phyloP scores from a whole-genome alignment of 2,888 invertebrate genomes.

The Pardosa pseudoannulata region DNA sequence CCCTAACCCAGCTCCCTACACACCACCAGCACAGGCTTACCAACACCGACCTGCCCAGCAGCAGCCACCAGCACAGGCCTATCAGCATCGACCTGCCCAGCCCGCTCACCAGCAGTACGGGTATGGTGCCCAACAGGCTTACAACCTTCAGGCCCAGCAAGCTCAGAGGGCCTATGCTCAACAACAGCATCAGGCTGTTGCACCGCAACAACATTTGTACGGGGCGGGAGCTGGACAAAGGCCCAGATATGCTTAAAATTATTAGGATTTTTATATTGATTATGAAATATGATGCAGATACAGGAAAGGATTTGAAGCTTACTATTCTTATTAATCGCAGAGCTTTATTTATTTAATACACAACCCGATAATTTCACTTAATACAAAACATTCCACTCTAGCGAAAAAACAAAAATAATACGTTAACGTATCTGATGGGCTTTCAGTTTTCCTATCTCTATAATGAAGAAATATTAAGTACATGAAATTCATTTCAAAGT shows the following conservation, averaged over 20 bases:
- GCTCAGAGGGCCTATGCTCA: conserved; percentile 56
- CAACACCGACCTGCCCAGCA: conserved; percentile 23
- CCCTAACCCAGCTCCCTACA: conserved; percentile 19
- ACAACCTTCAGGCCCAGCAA: conserved; percentile 39
- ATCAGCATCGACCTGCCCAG: not conserved
- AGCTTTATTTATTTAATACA: no score
- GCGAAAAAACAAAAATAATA: no score
- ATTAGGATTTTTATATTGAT: conserved; percentile 21
- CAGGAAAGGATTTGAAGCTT: no score
- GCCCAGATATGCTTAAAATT: conserved; percentile 23
- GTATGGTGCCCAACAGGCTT: conserved; percentile 36
- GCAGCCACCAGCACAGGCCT: not conserved
- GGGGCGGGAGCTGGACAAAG: conserved; percentile 32
- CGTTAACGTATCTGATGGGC: no score
- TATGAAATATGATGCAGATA: not conserved
- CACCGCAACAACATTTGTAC: conserved; percentile 47
- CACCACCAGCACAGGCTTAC: conserved; percentile 8
- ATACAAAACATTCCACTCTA: no score
- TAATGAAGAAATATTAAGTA: no score
- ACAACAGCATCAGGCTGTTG: conserved; percentile 43
- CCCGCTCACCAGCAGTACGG: conserved; percentile 26
- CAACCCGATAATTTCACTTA: no score
- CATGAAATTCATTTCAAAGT: no score
- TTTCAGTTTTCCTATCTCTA: no score
- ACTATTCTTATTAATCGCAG: no score